Base-by-base conservation (phyloP, 53 echinoderm and acorn worm species). In the Temnopleurus reevesii region DNA sequence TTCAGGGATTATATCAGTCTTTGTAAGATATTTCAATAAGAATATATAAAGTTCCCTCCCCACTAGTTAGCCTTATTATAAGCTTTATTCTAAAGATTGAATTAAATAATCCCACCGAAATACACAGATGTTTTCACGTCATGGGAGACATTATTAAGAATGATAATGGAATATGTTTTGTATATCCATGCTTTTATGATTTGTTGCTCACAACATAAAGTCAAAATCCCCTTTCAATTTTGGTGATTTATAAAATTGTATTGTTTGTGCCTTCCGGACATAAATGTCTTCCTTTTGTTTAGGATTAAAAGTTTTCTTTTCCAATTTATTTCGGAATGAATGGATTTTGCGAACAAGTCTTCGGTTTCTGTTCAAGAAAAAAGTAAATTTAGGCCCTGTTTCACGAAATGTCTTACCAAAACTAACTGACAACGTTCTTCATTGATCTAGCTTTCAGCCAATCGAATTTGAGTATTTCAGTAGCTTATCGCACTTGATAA, bases 11-110 rank as follows among this genome's bases (percentile, higher is more conserved):
- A 71, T 19, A 8, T 30, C 21, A n/a, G n/a, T 71, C 41, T 71
- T 30, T 38, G 41, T 71, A 36, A 38, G 71, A 4, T 41, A 41
- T 71, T 43, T 65, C 23, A n/a, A n/a, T 35, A 19, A 19, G 23
- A 71, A 71, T n/a, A 35, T 3, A 7, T 38, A 31, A 5, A 71
- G 41, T 8, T 15, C 71, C 71, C 71, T 71, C 71, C 71, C 71
- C 71, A 43, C 71, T 41, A 71, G 7, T 71, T 71, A 71, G 10
- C 71, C 71, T 21, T 71, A 23, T 71, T 71, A 41, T 71, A 36
- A n/a, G 43, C 10, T 27, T 0, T 5, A n/a, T n/a, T n/a, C n/a
- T n/a, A n/a, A n/a, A n/a, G n/a, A n/a, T n/a, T 5, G 38, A 6
- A 38, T n/a, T 8, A 38, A 71, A 71, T 71, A 21, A 38, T 71